Conservation (phyloP, 92 coral and sea anemone species). For the Zoanthus solanderi region DNA sequence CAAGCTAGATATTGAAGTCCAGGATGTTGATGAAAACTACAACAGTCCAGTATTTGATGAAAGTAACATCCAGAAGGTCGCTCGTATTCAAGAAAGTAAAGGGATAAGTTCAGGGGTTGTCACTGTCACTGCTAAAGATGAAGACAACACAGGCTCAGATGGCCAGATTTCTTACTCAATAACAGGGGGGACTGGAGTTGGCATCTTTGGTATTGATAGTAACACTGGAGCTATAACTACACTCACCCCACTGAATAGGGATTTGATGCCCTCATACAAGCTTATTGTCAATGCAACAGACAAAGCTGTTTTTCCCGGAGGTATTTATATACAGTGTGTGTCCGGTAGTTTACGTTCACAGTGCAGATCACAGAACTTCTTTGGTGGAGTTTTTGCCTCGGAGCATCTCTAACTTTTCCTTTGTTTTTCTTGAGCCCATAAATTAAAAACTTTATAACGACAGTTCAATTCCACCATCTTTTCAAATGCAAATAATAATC, state of each 20-base stretch:
- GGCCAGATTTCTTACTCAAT: conserved; percentile 70
- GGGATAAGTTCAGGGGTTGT: conserved; percentile 62
- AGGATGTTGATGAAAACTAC: conserved; percentile 67
- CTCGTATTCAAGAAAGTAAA: conserved; percentile 44
- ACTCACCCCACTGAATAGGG: conserved; percentile 67
- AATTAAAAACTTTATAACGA: too few relatives aligned
- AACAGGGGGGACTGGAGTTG: conserved; percentile 70
- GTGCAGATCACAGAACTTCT: too few relatives aligned
- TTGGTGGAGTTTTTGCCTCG: too few relatives aligned
- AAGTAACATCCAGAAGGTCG: conserved; percentile 33
- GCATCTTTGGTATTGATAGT: conserved; percentile 68
- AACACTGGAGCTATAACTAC: conserved; percentile 61
- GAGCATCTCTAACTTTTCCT: too few relatives aligned
- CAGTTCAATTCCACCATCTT: too few relatives aligned
- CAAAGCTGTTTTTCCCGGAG: conserved; percentile 72
- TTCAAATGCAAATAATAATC: too few relatives aligned
- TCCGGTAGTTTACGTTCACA: too few relatives aligned
- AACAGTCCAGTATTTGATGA: conserved; percentile 50
- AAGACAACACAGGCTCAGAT: conserved; percentile 68
- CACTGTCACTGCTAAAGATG: conserved; percentile 83
- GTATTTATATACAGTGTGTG: too few relatives aligned
- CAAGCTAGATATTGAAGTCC: conserved; percentile 58
- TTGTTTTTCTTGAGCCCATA: too few relatives aligned
- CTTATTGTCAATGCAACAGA: conserved; percentile 77
- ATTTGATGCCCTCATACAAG: conserved; percentile 56